Evolutionary conservation across 2,888 invertebrate species (phyloP).

Genomic region (Ceratothoa steindachneri): DNA sequence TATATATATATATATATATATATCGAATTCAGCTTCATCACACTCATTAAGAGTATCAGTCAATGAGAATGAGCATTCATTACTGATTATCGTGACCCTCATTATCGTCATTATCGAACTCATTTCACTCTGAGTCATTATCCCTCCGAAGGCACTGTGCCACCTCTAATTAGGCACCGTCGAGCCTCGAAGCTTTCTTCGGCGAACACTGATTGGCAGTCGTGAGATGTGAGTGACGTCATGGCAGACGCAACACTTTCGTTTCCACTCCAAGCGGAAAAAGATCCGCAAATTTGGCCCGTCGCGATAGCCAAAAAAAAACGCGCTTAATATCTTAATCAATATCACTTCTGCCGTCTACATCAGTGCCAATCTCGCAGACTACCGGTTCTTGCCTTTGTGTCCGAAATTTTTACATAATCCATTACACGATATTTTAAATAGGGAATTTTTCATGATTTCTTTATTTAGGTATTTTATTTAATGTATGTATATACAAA

Average conservation of each 20-base stretch:
- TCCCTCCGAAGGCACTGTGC: slow-evolving; percentile 3
- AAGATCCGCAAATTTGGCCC: too few species aligned
- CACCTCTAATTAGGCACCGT: slow-evolving; percentile 10
- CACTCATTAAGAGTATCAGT: background rate
- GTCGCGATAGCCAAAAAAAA: too few species aligned
- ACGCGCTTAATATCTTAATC: too few species aligned
- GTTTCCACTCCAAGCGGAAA: too few species aligned
- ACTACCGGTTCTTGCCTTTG: too few species aligned
- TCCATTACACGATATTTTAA: too few species aligned
- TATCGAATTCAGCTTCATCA: slow-evolving; percentile 5
- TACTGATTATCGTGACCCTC: slow-evolving; percentile 7
- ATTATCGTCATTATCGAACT: slow-evolving; percentile 10
- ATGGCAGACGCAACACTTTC: background rate
- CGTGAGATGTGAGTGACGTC: background rate
- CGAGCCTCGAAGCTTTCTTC: slow-evolving; percentile 8
- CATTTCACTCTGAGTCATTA: slow-evolving; percentile 9
- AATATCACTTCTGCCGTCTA: too few species aligned
- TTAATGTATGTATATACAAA: too few species aligned
- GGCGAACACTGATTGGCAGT: background rate
- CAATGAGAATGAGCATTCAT: background rate
- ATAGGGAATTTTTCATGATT: too few species aligned
- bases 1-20: slow-evolving; percentile 25
- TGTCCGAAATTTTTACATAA: too few species aligned
- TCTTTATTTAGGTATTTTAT: too few species aligned
- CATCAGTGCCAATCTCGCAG: too few species aligned